These are phyloP conservation scores for Desmophyllum pertusum DNA, from an alignment of 92 coral and sea anemone genomes.

Conservation along the genomic window DNA sequence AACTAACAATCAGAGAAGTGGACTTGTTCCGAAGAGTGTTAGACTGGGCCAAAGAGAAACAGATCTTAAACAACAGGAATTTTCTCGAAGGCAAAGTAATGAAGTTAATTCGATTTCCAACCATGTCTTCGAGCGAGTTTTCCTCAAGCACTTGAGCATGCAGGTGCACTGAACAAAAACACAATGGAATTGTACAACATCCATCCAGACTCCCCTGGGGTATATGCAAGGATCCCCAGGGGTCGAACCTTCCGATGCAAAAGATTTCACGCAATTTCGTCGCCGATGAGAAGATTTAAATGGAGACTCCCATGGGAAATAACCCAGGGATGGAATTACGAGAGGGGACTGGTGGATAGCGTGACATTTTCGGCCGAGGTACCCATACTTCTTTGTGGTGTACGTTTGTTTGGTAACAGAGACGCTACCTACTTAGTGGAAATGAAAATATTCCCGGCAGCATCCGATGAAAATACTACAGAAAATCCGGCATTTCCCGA, in stretches of 20 bases:
- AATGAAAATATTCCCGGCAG: neutral
- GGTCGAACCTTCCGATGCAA: neutral
- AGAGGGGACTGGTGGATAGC: constrained; percentile 13
- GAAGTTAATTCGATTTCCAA: constrained; percentile 33
- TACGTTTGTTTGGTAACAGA: constrained; percentile 30
- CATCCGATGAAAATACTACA: too few relatives aligned
- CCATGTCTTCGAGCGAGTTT: constrained; percentile 47
- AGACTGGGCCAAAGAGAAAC: constrained; percentile 32
- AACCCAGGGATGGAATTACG: constrained; percentile 7
- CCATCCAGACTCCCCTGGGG: neutral
- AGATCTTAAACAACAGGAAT: constrained; percentile 24
- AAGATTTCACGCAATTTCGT: neutral
- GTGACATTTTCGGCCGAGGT: constrained; percentile 15
- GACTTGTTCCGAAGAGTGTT: constrained; percentile 41
- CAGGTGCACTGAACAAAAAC: too few relatives aligned
- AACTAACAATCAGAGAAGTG: constrained; percentile 9
- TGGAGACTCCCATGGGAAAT: too few relatives aligned
- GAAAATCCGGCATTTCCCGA: neutral
- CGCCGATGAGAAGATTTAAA: neutral
- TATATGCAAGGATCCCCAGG: neutral
- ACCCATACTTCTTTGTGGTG: constrained; percentile 24
- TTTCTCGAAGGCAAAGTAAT: constrained; percentile 37
- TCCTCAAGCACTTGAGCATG: too few relatives aligned
- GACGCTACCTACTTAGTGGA: neutral
- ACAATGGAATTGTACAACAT: constrained; percentile 9